Base-by-base conservation (phyloP, 2,797 vertebrate genomes). In the Chelidonichthys spinosus region DNA sequence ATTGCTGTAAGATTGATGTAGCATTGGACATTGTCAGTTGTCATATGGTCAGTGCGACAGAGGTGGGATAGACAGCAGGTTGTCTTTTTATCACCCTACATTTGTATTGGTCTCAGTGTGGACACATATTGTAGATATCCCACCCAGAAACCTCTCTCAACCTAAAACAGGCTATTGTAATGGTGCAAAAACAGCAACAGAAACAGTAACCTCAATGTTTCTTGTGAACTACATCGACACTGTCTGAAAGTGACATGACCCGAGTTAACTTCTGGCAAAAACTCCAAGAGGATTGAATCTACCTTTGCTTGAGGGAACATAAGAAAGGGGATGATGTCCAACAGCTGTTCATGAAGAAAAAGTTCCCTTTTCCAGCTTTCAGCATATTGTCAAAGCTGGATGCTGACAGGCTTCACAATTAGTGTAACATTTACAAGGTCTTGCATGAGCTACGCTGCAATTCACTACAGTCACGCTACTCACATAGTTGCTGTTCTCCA, bases 401-500 rank as follows among this genome's bases (percentile, higher is more conserved):
- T 60, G 81, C 79, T 89, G 89, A 93, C 89, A 90, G 82, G 63
- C 79, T 81, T 90, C 69, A 92, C 87, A 91, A 90, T 92, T 91
- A 92, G 85, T 75, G 74, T 79, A 88, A 89, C 87, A 84, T 92
- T 92, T 90, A 90, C 90, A 91, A 85, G 85, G 87, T 83, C 88
- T 89, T 82, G 87, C 86, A 73, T 69, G 78, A 90, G 87, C 78
- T 84, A 42, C 39, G 39, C 61, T 73, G 71, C 88, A 90, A 91
- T 90, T 89, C 89, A 89, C 58, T 78, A 63, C 60, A 88, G 89
- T 93, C 92, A 92, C 84, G 87, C 89, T 86, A 90, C 84, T 87
- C 80, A 85, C 63, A 87, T 76, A 67, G 89, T 89, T 92, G 86
- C 90, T 90, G 89, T 83, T 91, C 84, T 87, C 79, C 47, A 81